phyloP scores from a whole-genome alignment of 23 tunicate species.

The Oikopleura albicans region DNA sequence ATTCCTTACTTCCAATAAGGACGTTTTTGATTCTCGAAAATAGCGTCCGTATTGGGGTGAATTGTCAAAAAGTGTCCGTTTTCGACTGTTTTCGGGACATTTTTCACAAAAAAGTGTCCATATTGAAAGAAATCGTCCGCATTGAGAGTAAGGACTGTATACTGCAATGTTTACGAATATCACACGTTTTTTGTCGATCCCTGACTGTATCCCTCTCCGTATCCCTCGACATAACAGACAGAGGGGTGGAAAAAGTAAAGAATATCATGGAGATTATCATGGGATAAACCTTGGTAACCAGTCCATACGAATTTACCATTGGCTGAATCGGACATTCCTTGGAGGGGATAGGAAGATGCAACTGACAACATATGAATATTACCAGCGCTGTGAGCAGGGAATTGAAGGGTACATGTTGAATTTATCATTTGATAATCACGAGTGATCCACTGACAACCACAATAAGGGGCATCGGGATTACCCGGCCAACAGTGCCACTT shows the following conservation, averaged over 20 bases:
- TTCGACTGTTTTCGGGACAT: too few species aligned
- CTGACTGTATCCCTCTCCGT: too few species aligned
- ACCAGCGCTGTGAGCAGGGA: not conserved
- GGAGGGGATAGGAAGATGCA: not conserved
- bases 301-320: not conserved
- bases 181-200: too few species aligned
- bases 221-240: not conserved
- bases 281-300: not conserved
- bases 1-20: too few species aligned
- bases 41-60: too few species aligned
- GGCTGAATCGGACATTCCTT: not conserved
- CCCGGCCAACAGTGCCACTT: not conserved
- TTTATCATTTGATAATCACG: not conserved
- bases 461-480: not conserved
- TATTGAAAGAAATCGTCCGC: too few species aligned
- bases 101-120: too few species aligned
- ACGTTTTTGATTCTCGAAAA: too few species aligned
- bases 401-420: not conserved
- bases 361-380: not conserved
- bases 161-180: too few species aligned
- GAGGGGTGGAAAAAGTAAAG: not conserved
- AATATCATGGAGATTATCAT: not conserved
- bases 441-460: slow-evolving; percentile 4
- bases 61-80: too few species aligned
- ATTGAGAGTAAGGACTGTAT: too few species aligned